Base-by-base conservation (phyloP, 2,113 vertebrate species). In the Phocoena sinus region DNA sequence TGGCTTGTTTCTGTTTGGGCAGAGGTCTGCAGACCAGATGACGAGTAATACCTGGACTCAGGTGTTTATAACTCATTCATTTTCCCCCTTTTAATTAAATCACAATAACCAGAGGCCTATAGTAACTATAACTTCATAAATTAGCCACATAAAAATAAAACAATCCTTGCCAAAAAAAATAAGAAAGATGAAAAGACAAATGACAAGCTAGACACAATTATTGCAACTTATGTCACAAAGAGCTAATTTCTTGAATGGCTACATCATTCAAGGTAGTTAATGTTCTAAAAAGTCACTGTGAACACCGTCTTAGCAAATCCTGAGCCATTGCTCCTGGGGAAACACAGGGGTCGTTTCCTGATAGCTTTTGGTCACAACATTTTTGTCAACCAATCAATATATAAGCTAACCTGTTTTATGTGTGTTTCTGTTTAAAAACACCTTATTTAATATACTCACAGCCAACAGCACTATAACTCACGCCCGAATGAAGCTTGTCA, bases 81-180 rank as follows among this genome's bases (percentile, higher is more conserved):
- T 74, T 38, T 25, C 6, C 41, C 18, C 25, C 44, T 83, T 92
- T 77, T 80, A 62, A 85, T 14, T 82, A 91, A 91, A 44, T 33
- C 18, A 70, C 38, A 70, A 36, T 82, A 90, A 62, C n/a, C 38
- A 44, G 44, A 74, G 25, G 21, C 53, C 12, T 63, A 60, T 63
- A 68, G 33, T 82, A 94, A 97, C 90, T 50, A 91, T 67, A 93
- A 76, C 31, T 90, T 90, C 21, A 25, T 80, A 74, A 90, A 84
- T 79, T 65, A 28, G 73, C 25, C 76, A 87, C 33, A 41, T 86
- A 65, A 70, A 94, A 79, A 85, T 67, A 73, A 68, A 81, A 53
- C 36, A 8, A 41, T 71, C 41, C 25, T 88, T 80, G 56, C 26
- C 47, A 31, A 53, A 25, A 25, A 2, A 74, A 85, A 38, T 41